Base-by-base conservation (phyloP, 2,113 vertebrate species). In the Cyanoramphus novaezelandiae region DNA sequence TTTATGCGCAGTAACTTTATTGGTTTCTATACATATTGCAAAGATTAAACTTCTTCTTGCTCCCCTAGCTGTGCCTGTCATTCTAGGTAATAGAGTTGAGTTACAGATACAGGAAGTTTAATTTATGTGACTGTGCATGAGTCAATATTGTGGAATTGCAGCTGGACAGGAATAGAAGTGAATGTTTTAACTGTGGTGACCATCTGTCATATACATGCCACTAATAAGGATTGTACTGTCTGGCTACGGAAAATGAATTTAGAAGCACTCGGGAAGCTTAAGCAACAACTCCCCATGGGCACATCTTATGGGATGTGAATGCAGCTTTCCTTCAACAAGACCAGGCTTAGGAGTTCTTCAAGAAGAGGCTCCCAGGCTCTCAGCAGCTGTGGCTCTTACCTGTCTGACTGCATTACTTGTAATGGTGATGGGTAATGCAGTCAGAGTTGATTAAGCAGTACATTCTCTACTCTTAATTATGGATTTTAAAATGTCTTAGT, bases 301-400 rank as follows among this genome's bases (percentile, higher is more conserved):
- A 20, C 46, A 12, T 37, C 43, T 8, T 17, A 6, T 0, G 7
- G 44, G 29, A 10, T 17, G 27, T 31, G 53, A 5, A n/a, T 64
- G 55, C 59, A 70, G 29, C 55, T 83, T 25, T 65, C 19, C 19
- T 25, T 20, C 52, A 76, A 0, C 13, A 28, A 15, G 11, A 27
- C 24, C 15, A 25, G 28, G 18, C 12, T 63, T 43, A 3, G 0
- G 0, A 3, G 1, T 12, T 44, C n/a, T 18, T 50, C 24, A 27
- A 67, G 24, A 20, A 27, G 69, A 52, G 35, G 10, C 23, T 62
- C 0, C 1, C 14, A 67, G 74, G 10, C 41, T 71, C 67, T 49
- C 29, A 28, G 19, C 23, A 64, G 69, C 24, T 3, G 2, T n/a
- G 27, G 27, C 24, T n/a, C 39, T 43, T 41, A 17, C 8, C 23